A percentile compares a stretch with the other conserved stretches of the same genome.
Conservation (phyloP, 2,797 vertebrate genomes). For the Mormyrus hasselquistii region DNA sequence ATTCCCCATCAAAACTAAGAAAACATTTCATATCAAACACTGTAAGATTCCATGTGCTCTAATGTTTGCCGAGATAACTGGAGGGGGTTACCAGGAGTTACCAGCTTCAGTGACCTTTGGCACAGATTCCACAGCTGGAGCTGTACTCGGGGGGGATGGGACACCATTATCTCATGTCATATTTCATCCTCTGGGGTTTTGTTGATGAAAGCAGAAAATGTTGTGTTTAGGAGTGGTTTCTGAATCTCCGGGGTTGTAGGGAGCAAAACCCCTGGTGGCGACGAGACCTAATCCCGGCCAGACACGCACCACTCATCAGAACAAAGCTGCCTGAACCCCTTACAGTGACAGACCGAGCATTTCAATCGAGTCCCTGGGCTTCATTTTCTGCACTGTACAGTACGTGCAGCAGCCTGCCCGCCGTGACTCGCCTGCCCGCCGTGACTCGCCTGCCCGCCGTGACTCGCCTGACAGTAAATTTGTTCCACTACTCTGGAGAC, state of each 20-base stretch:
- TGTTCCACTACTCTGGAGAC: neutral
- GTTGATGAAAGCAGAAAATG: neutral
- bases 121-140: neutral
- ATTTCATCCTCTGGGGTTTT: slow-evolving; percentile 7
- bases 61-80: neutral
- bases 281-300: neutral
- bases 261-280: neutral
- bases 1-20: neutral
- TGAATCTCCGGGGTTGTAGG: neutral
- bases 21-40: neutral
- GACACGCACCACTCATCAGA: neutral
- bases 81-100: neutral
- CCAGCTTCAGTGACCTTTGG: neutral
- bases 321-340: neutral
- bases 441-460: neutral
- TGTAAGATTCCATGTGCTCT: neutral
- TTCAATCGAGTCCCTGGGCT: neutral
- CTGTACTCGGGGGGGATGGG: neutral
- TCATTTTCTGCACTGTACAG: neutral
- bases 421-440: neutral
- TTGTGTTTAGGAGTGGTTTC: neutral
- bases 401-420: neutral
- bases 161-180: neutral
- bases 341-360: neutral
- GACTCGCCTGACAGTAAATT: neutral